A percentile compares a stretch with the other conserved stretches of the same genome.
Conservation (phyloP, 1,140 invertebrate species). For the Hyphantria cunea region DNA sequence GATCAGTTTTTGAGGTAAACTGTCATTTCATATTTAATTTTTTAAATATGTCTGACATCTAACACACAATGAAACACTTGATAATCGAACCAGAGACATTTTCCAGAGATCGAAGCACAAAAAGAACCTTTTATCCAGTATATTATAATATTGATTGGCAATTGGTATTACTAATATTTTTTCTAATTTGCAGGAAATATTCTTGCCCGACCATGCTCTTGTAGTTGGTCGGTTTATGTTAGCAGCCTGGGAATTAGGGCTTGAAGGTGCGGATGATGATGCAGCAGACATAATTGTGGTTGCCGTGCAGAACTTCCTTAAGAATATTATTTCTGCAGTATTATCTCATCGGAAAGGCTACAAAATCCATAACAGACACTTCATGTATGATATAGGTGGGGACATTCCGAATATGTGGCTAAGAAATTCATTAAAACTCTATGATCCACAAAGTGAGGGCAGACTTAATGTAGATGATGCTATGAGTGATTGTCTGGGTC, state of each 20-base stretch:
- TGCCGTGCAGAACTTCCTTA: conserved; percentile 87
- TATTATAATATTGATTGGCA: too few relatives aligned
- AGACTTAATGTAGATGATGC: conserved; percentile 80
- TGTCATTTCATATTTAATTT: too few relatives aligned
- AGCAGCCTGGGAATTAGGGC: conserved; percentile 91
- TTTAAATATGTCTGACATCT: too few relatives aligned
- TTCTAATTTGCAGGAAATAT: conserved; percentile 83
- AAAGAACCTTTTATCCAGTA: too few relatives aligned
- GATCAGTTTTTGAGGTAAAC: too few relatives aligned
- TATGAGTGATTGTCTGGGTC: conserved; percentile 59
- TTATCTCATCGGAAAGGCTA: conserved; percentile 88
- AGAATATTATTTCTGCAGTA: conserved; percentile 89
- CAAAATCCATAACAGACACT: conserved; percentile 84
- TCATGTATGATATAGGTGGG: conserved; percentile 88
- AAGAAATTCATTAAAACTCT: conserved; percentile 81
- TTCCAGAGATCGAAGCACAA: too few relatives aligned
- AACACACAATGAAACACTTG: too few relatives aligned
- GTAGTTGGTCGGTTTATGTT: conserved; percentile 90
- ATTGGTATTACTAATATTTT: too few relatives aligned
- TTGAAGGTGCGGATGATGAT: conserved; percentile 89
- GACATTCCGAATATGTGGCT: conserved; percentile 88
- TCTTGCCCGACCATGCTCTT: conserved; percentile 89
- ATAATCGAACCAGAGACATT: too few relatives aligned
- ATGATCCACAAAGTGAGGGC: conserved; percentile 73
- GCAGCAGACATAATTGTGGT: conserved; percentile 89